These are phyloP conservation scores for Daphoenositta chrysoptera DNA, from an alignment of 2,113 vertebrate genomes.

Conservation along the genomic window DNA sequence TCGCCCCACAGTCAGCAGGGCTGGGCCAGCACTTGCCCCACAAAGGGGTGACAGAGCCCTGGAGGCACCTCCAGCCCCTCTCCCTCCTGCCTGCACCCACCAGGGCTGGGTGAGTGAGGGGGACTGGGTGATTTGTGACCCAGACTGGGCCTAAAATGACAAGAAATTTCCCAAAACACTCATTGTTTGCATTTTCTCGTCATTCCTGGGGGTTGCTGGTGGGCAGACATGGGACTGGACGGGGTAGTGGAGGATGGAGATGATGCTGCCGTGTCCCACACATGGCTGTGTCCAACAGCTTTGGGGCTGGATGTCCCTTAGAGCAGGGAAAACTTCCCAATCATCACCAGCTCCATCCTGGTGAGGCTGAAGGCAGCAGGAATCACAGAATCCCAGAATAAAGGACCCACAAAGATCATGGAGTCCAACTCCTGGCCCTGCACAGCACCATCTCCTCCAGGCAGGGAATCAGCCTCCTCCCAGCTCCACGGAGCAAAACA, in stretches of 20 bases:
- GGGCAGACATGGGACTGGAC: accelerated
- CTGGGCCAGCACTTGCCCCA: background rate
- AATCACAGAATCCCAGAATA: too few species aligned
- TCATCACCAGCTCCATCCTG: background rate
- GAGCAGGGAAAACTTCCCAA: background rate
- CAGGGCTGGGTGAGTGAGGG: background rate
- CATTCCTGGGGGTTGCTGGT: background rate
- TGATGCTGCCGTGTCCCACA: accelerated
- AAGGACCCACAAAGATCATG: too few species aligned
- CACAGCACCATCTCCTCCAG: background rate
- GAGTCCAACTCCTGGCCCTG: background rate
- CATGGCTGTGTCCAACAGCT: background rate
- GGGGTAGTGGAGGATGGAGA: background rate
- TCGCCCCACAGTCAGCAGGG: background rate
- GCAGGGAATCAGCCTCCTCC: background rate
- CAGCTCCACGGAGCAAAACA: background rate
- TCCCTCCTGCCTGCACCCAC: background rate
- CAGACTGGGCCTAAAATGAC: background rate
- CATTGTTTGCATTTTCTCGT: background rate
- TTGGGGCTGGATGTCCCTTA: background rate
- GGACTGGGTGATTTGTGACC: background rate
- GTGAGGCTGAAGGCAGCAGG: background rate
- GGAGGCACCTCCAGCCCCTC: background rate
- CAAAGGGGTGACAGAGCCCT: background rate
- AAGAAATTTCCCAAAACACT: background rate